Evolutionary conservation across 2,113 vertebrate genomes (phyloP).

Genomic region (Rhombomys opimus): DNA sequence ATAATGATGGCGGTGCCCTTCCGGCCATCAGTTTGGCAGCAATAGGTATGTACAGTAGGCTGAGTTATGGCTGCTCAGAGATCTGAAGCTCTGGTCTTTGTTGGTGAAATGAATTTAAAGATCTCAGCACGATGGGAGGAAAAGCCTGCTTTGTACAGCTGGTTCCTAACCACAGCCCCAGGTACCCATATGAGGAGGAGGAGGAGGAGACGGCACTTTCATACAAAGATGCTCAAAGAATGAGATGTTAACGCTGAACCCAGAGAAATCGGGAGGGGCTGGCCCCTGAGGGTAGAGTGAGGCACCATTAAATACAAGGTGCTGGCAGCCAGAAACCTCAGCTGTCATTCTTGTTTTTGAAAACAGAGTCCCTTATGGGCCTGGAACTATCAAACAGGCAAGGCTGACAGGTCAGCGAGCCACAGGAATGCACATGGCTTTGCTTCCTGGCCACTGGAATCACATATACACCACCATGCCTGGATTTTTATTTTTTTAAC

Average conservation of each 20-base stretch:
- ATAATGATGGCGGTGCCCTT: background rate
- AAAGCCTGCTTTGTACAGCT: background rate
- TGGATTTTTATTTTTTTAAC: background rate
- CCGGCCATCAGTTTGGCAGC: background rate
- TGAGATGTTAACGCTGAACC: fast-evolving
- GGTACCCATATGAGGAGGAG: background rate
- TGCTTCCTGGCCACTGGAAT: no score
- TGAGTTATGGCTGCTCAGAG: background rate
- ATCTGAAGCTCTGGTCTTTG: background rate
- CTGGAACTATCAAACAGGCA: background rate
- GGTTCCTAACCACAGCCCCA: background rate
- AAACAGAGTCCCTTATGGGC: background rate
- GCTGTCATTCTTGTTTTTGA: background rate
- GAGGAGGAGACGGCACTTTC: background rate
- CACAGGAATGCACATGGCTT: no score
- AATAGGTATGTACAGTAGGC: background rate
- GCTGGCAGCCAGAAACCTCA: background rate
- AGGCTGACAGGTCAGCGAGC: no score
- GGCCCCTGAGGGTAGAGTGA: background rate
- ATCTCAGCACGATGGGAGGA: background rate
- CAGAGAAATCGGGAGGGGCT: background rate
- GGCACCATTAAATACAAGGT: fast-evolving
- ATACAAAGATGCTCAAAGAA: no score
- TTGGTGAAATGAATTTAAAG: background rate
- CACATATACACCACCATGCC: background rate